Conservation (phyloP, 2,113 vertebrate genomes). For the Plectropomus leopardus region DNA sequence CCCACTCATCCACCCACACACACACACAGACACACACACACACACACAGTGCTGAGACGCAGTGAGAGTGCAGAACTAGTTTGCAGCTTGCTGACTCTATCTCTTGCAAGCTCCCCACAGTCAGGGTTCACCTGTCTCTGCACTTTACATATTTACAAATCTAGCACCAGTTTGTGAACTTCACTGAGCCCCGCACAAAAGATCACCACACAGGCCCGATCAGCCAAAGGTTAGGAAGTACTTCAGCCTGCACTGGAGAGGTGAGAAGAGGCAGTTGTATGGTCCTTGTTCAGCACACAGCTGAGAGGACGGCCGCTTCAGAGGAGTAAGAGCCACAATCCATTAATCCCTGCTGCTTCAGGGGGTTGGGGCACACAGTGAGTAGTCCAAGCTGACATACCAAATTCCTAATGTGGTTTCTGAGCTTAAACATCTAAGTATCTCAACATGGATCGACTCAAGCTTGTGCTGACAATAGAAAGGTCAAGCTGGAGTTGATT, state of each 20-base stretch:
- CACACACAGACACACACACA: conserved; percentile 48
- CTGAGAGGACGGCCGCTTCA: conserved; percentile 19
- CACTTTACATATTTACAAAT: conserved; percentile 39
- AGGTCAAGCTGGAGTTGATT: conserved; percentile 12
- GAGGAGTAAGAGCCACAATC: conserved; percentile 38
- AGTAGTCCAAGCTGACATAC: conserved; percentile 14
- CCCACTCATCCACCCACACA: conserved; percentile 62
- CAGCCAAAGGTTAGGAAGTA: conserved; percentile 3
- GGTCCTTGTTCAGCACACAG: conserved; percentile 23
- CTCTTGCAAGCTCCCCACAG: conserved; percentile 11
- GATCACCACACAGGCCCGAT: background rate
- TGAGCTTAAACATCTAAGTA: conserved; percentile 23
- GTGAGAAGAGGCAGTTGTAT: conserved; percentile 20
- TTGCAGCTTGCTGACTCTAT: conserved; percentile 35
- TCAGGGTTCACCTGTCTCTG: conserved; percentile 37
- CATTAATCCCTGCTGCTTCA: conserved; percentile 43
- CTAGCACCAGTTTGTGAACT: conserved; percentile 21
- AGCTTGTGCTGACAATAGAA: conserved; percentile 18
- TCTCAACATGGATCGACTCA: conserved; percentile 11
- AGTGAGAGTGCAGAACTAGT: conserved; percentile 26
- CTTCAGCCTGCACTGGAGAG: conserved; percentile 44
- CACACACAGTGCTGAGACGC: conserved; percentile 29
- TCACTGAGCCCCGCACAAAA: background rate
- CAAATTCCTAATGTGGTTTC: conserved; percentile 31
- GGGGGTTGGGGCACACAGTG: conserved; percentile 23